A percentile compares a stretch with the other conserved stretches of the same genome.
Conservation (phyloP, 2,797 vertebrate genomes). For the Galaxias olidus region DNA sequence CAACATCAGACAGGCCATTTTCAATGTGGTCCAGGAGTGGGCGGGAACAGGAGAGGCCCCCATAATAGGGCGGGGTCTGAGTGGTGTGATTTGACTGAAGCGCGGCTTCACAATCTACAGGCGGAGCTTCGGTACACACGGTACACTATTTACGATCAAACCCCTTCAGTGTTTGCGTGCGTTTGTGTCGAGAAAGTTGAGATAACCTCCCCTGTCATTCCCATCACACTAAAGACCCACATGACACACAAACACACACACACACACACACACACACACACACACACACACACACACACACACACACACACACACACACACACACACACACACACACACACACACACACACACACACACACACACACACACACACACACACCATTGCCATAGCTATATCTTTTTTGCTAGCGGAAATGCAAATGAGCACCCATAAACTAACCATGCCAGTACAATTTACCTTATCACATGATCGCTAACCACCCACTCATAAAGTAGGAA, state of each 20-base stretch:
- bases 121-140: conserved; percentile 44
- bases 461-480: not conserved
- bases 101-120: conserved; percentile 51
- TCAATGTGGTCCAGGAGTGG: conserved; percentile 69
- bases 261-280: not conserved
- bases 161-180: conserved; percentile 34
- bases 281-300: not conserved
- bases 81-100: conserved; percentile 77
- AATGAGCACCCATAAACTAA: too few species aligned
- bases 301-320: conserved; percentile 10
- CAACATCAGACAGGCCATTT: conserved; percentile 66
- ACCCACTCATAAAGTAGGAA: conserved; percentile 10
- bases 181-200: not conserved
- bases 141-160: conserved; percentile 58
- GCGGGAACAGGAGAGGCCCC: conserved; percentile 49
- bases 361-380: not conserved
- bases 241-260: too few species aligned
- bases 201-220: not conserved
- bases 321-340: conserved; percentile 11
- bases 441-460: not conserved
- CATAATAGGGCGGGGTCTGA: conserved; percentile 40
- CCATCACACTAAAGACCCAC: not conserved
- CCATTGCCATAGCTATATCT: too few species aligned
- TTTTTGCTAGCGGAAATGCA: too few species aligned
- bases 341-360: conserved; percentile 2